Percentiles rank a stretch among this genome's conserved stretches.
Conservation (phyloP, 2,888 invertebrate genomes). For the Gymnoscelis rufifasciata region DNA sequence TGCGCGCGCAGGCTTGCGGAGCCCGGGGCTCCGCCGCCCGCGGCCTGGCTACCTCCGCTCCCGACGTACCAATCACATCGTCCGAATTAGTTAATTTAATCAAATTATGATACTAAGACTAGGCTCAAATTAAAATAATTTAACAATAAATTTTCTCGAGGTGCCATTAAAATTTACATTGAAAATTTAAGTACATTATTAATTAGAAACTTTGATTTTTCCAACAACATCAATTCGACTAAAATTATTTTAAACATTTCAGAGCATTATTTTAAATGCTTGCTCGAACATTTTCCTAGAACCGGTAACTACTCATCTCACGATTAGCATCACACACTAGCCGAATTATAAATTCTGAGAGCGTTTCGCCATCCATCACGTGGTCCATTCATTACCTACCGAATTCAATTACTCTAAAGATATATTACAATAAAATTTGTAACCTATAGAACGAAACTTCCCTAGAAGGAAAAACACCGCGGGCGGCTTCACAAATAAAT, state of each 20-base stretch:
- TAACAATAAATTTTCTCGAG: conserved; percentile 62
- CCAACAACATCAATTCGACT: conserved; percentile 77
- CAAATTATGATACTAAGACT: conserved; percentile 75
- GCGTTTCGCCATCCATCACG: conserved; percentile 62
- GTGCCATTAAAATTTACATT: conserved; percentile 75
- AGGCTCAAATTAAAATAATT: conserved; percentile 72
- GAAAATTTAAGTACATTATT: conserved; percentile 76
- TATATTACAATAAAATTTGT: conserved; percentile 77
- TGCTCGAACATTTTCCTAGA: conserved; percentile 72
- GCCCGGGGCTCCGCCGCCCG: conserved; percentile 20
- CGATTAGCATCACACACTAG: conserved; percentile 58
- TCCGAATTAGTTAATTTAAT: conserved; percentile 52
- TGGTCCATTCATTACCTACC: conserved; percentile 73
- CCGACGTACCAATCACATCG: conserved; percentile 43
- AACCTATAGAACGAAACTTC: conserved; percentile 76
- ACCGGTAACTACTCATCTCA: conserved; percentile 67
- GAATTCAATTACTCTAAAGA: conserved; percentile 56
- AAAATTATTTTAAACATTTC: conserved; percentile 60
- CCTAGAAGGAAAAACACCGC: conserved; percentile 58
- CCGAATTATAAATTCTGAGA: conserved; percentile 73
- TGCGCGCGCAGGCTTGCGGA: no score
- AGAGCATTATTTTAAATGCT: conserved; percentile 76
- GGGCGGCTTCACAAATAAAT: conserved; percentile 54
- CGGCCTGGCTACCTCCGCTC: conserved; percentile 19
- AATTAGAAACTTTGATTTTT: conserved; percentile 76